Percentiles rank a stretch among this genome's conserved stretches.
These are phyloP conservation scores for Noctua comes DNA, from an alignment of 2,888 invertebrate species.

Conservation along the genomic window DNA sequence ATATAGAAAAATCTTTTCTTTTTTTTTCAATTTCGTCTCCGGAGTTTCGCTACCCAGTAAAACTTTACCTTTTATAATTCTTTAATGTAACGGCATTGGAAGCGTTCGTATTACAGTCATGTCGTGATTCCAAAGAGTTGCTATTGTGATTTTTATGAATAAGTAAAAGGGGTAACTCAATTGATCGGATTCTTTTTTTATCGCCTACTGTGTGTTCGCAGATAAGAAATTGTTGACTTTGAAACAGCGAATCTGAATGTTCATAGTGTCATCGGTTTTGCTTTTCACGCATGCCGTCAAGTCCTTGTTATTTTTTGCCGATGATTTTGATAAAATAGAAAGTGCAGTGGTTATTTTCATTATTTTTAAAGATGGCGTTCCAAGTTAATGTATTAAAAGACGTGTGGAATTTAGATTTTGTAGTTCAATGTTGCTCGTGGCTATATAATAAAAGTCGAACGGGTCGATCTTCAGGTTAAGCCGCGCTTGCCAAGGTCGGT, in stretches of 20 bases:
- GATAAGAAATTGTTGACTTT: constrained; percentile 59
- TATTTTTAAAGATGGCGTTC: background rate
- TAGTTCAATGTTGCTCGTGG: background rate
- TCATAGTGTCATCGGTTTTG: constrained; percentile 31
- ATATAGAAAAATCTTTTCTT: background rate
- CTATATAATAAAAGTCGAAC: background rate
- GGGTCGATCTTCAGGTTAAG: background rate
- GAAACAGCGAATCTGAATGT: constrained; percentile 25
- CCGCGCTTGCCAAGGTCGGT: background rate
- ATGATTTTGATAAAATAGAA: constrained; percentile 39
- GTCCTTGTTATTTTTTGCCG: constrained; percentile 23
- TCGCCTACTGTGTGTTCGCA: constrained; percentile 47
- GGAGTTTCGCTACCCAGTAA: background rate
- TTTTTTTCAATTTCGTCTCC: background rate
- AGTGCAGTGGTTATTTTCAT: constrained; percentile 10
- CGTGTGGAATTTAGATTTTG: background rate
- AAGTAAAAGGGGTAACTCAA: constrained; percentile 68
- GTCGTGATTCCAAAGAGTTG: constrained; percentile 65
- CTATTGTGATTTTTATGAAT: constrained; percentile 66
- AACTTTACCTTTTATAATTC: constrained; percentile 23
- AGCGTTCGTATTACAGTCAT: constrained; percentile 46
- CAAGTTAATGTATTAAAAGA: background rate
- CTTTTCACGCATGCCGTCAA: constrained; percentile 22
- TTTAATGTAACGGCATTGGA: constrained; percentile 67
- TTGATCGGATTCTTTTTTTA: constrained; percentile 61